Percentiles rank a stretch among this genome's conserved stretches.
Conservation (phyloP, 2,888 invertebrate genomes). For the Bellardia bayeri region DNA sequence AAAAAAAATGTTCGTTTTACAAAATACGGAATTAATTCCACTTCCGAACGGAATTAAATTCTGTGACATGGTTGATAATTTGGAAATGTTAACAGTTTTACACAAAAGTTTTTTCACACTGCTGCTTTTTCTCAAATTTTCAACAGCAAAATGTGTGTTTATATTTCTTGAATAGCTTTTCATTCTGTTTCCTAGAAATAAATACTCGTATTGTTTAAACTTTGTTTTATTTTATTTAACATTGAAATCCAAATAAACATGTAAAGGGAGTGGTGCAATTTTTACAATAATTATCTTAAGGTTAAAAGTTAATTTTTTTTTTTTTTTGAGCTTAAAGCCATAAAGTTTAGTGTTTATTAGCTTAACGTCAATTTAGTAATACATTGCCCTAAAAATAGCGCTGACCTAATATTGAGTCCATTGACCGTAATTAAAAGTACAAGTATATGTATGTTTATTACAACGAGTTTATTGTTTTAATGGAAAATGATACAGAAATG, state of each 20-base stretch:
- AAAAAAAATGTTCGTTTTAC: too few relatives aligned
- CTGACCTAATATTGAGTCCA: constrained; percentile 6
- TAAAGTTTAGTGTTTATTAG: not conserved
- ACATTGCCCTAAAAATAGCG: not conserved
- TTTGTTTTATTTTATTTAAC: not conserved
- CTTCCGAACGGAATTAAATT: too few relatives aligned
- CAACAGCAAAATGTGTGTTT: too few relatives aligned
- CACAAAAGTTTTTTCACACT: not conserved
- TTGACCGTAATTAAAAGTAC: not conserved
- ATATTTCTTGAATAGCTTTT: too few relatives aligned
- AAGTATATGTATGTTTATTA: not conserved
- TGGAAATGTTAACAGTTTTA: not conserved
- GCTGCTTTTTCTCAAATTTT: too few relatives aligned
- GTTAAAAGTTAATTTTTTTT: not conserved
- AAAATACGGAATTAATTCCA: too few relatives aligned
- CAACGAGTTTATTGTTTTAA: not conserved
- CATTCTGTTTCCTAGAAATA: too few relatives aligned
- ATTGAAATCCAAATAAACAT: not conserved
- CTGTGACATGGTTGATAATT: too few relatives aligned
- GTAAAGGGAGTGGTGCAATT: not conserved
- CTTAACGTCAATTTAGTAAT: not conserved
- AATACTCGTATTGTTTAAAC: too few relatives aligned
- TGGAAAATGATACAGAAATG: not conserved
- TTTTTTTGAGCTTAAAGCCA: not conserved
- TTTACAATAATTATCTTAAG: not conserved